phyloP scores from a whole-genome alignment of 2,797 vertebrate species.

The Semotilus atromaculatus region DNA sequence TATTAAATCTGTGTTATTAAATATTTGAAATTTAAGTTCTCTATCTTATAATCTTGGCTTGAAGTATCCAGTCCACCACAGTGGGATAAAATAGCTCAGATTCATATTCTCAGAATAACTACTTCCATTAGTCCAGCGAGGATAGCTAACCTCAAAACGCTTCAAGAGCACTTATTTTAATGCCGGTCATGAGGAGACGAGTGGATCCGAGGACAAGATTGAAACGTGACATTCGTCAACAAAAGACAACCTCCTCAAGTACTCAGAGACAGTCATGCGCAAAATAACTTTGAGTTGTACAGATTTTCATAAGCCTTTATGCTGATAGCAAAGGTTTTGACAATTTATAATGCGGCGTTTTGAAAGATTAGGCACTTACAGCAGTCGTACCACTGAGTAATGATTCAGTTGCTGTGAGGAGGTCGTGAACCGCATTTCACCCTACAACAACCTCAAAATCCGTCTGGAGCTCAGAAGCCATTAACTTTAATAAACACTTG shows the following conservation, averaged over 20 bases:
- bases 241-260: slow-evolving; percentile 29
- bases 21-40: not conserved
- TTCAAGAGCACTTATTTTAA: slow-evolving; percentile 58
- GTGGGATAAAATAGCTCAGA: slow-evolving; percentile 52
- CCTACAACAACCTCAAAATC: not conserved
- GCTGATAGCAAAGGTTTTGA: slow-evolving; percentile 3
- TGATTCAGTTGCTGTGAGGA: slow-evolving; percentile 26
- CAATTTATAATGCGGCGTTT: not conserved
- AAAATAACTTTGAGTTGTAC: slow-evolving; percentile 41
- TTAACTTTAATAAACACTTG: slow-evolving; percentile 17
- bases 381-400: slow-evolving; percentile 13
- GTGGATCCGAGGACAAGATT: slow-evolving; percentile 31
- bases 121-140: slow-evolving; percentile 65
- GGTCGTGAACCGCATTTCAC: slow-evolving; percentile 20
- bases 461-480: not conserved
- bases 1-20: not conserved
- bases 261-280: not conserved
- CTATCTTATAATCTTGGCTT: slow-evolving; percentile 8
- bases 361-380: slow-evolving; percentile 14
- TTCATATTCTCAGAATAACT: slow-evolving; percentile 72
- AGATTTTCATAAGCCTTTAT: slow-evolving; percentile 5
- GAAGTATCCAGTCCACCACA: slow-evolving; percentile 56
- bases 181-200: slow-evolving; percentile 26
- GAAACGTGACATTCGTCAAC: slow-evolving; percentile 30
- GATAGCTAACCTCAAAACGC: slow-evolving; percentile 68